Evolutionary conservation across 2,113 vertebrate species (phyloP), one percentile per base, ranked within the genome.

Genomic region (Polypterus senegalus): DNA sequence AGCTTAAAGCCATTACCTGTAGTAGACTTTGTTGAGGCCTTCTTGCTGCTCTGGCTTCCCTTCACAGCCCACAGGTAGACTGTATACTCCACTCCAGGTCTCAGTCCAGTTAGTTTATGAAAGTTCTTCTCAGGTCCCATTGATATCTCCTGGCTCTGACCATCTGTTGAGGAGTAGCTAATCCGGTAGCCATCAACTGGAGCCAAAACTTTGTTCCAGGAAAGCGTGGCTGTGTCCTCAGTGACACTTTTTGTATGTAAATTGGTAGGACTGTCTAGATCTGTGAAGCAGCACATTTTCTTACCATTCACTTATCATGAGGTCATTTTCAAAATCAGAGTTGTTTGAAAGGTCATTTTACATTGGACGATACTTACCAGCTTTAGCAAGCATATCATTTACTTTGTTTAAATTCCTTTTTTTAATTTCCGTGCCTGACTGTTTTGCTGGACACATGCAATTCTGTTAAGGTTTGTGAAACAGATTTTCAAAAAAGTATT

Each of bases 1-100:
- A 52, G 51, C 7, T 3, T 10, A 27, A 57, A 44, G 3, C 3
- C 6, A 44, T 57, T 27, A 80, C 77, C 83, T 76, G 78, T 81
- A 46, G 67, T 52, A 1, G 43, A 58, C 46, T 60, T 60, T 47
- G 61, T 63, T 44, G 62, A 55, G 4, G 63, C 71, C 10, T 66
- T 78, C 67, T 66, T 75, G 68, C 80, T 81, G 58, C 68, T 58
- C 54, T 65, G 73, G 57, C 10, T 54, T 48, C 72, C 73, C 57
- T 75, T 79, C 74, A 78, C 63, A 57, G 81, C 72, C 76, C 79
- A 82, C 48, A 77, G 61, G 0, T 68, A 1, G 0, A 79, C 66
- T 6, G 44, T 10, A 46, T 82, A 83, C 57, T 84, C 79, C 69
- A 72, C 9, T 0, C 77, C 81, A 1, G 80, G 77, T 54, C 67